Percentiles rank a stretch among this genome's conserved stretches.
phyloP scores from a whole-genome alignment of 2,888 invertebrate genomes.

The Dexiosoma caninum region DNA sequence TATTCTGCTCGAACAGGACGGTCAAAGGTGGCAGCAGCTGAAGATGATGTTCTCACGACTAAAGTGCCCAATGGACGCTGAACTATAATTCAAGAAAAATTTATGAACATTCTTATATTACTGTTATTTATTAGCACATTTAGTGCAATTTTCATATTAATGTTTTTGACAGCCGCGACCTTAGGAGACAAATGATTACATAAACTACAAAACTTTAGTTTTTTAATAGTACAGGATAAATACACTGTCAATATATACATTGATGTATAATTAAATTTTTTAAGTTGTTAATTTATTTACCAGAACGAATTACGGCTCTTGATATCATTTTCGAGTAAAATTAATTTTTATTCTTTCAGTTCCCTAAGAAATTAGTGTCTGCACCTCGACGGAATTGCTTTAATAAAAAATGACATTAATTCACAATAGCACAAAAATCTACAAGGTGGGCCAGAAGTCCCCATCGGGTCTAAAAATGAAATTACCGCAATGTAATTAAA shows the following conservation, averaged over 20 bases:
- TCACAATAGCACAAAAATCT: slow-evolving; percentile 49
- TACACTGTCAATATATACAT: neutral
- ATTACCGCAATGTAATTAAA: too few species aligned
- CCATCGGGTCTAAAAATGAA: too few species aligned
- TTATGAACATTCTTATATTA: neutral
- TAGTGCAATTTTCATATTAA: slow-evolving; percentile 52
- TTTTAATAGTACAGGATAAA: neutral
- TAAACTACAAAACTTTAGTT: slow-evolving; percentile 69
- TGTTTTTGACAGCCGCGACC: slow-evolving; percentile 62
- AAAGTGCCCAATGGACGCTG: slow-evolving; percentile 77
- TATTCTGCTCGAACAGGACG: slow-evolving; percentile 83
- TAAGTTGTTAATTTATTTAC: slow-evolving; percentile 77
- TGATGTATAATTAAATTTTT: neutral
- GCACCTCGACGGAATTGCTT: slow-evolving; percentile 44
- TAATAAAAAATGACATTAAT: slow-evolving; percentile 57
- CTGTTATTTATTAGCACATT: slow-evolving; percentile 36
- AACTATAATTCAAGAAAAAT: slow-evolving; percentile 65
- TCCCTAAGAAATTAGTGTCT: slow-evolving; percentile 66
- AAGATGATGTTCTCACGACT: slow-evolving; percentile 79
- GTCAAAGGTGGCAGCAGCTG: slow-evolving; percentile 77
- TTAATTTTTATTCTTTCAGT: slow-evolving; percentile 68
- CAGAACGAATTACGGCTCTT: slow-evolving; percentile 83
- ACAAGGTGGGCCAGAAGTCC: too few species aligned
- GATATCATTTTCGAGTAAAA: slow-evolving; percentile 82
- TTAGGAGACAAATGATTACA: slow-evolving; percentile 72